phyloP scores from a whole-genome alignment of 2,113 vertebrate genomes.

The Gopherus evgoodei region DNA sequence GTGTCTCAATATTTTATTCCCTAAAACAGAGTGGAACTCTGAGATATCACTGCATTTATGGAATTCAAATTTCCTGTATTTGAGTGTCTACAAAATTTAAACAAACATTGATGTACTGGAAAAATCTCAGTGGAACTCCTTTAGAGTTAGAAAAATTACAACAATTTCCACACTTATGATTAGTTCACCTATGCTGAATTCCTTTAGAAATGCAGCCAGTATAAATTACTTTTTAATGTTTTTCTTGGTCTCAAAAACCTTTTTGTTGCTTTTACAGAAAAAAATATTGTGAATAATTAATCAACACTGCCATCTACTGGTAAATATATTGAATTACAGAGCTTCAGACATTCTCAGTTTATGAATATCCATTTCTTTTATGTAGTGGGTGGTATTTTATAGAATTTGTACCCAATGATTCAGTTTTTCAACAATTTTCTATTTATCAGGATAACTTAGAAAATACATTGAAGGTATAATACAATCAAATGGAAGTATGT shows the following conservation, averaged over 20 bases:
- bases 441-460: rapidly evolving
- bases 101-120: neutral
- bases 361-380: rapidly evolving
- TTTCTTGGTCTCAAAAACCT: neutral
- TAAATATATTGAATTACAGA: slow-evolving; percentile 17
- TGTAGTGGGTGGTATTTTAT: neutral
- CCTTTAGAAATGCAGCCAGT: neutral
- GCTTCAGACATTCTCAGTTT: neutral
- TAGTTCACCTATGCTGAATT: neutral
- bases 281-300: slow-evolving; percentile 32
- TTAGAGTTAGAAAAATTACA: neutral
- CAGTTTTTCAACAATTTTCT: neutral
- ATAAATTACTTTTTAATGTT: neutral
- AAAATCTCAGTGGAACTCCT: neutral
- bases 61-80: neutral
- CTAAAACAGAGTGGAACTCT: neutral
- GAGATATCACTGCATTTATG: neutral
- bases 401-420: rapidly evolving
- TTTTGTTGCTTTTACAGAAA: neutral
- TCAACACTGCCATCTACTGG: slow-evolving; percentile 78
- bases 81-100: neutral
- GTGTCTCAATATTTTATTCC: neutral
- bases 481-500: rapidly evolving
- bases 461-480: rapidly evolving
- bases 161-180: neutral